These are phyloP conservation scores for Rhagophthalmus giganteus DNA, from an alignment of 2,888 invertebrate species.

Conservation along the genomic window DNA sequence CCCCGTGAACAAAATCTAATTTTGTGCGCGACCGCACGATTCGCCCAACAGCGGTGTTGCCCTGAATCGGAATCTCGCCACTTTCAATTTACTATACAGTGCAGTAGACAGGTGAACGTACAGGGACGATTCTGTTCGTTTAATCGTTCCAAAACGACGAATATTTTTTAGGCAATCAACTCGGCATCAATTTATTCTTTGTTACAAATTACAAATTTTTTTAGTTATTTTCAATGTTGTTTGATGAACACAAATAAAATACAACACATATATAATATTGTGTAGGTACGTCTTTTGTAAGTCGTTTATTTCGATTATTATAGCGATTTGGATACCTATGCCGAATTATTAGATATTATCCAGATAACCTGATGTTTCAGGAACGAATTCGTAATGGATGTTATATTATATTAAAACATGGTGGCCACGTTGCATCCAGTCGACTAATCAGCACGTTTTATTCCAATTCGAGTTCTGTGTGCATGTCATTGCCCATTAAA, in stretches of 20 bases:
- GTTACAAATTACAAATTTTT: too few relatives aligned
- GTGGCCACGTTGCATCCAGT: constrained; percentile 46
- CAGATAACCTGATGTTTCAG: constrained; percentile 45
- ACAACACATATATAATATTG: too few relatives aligned
- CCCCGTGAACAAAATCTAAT: constrained; percentile 35
- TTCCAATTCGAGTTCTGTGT: constrained; percentile 49
- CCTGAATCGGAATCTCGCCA: constrained; percentile 34
- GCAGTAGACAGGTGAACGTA: constrained; percentile 32
- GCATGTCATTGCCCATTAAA: constrained; percentile 55
- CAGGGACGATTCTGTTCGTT: constrained; percentile 7
- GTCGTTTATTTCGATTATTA: too few relatives aligned
- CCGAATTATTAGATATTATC: constrained; percentile 50
- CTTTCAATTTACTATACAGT: constrained; percentile 36
- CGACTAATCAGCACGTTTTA: constrained; percentile 55
- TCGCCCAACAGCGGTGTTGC: constrained; percentile 33
- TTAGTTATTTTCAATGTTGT: too few relatives aligned
- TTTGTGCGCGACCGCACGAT: constrained; percentile 37
- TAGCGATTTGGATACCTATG: too few relatives aligned
- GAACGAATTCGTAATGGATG: constrained; percentile 44
- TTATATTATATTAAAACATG: constrained; percentile 47
- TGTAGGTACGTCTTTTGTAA: too few relatives aligned
- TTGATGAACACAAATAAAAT: too few relatives aligned
- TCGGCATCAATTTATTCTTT: too few relatives aligned
- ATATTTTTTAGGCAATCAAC: too few relatives aligned
- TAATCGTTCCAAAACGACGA: not conserved